Evolutionary conservation across 2,797 vertebrate species (phyloP), one percentile per base, ranked within the genome.

Genomic region (Bufotes viridis): DNA sequence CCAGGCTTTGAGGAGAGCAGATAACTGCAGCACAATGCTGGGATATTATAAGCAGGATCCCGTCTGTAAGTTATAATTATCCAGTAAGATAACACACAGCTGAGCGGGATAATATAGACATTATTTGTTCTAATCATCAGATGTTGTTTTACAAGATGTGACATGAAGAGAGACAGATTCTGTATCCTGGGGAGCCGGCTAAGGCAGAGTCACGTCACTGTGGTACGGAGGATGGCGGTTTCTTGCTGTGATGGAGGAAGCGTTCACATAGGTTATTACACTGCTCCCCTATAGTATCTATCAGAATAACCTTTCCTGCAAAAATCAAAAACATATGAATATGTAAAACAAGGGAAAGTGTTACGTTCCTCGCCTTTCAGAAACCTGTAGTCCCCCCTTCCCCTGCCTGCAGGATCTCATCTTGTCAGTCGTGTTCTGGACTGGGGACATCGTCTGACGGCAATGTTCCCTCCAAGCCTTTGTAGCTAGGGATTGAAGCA

Each of bases 91-190:
- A 53, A 76, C 18, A 15, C 15, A 15, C 20, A 17, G 72, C 65
- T 13, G 26, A 1, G 42, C 42, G 6, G 42, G 42, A 78, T 53
- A 22, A 55, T 24, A 24, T 5, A 5, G n/a, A 22, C 74, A 51
- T 22, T 12, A 6, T 53, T 55, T 24, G 12, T 55, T 3, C 42
- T 4, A 24, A 13, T 53, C 74, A 53, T 78, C 74, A 55, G 55
- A 78, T 78, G 15, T 78, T 78, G 22, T 78, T 51, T 78, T 78
- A 78, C 74, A 78, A 53, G 74, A 78, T 55, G 74, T 14, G 53
- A 78, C 74, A 78, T 15, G 49, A 76, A 78, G 74, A 78, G 22
- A 12, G 7, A 78, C 49, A 13, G 42, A 13, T n/a, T 76, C 22
- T 78, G 49, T 15, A 55, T 78, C 74, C 72, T 13, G 20, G 51